Evolutionary conservation across 2,888 invertebrate genomes (phyloP), one percentile per base, ranked within the genome.

Genomic region (Drosophila paranaensis): DNA sequence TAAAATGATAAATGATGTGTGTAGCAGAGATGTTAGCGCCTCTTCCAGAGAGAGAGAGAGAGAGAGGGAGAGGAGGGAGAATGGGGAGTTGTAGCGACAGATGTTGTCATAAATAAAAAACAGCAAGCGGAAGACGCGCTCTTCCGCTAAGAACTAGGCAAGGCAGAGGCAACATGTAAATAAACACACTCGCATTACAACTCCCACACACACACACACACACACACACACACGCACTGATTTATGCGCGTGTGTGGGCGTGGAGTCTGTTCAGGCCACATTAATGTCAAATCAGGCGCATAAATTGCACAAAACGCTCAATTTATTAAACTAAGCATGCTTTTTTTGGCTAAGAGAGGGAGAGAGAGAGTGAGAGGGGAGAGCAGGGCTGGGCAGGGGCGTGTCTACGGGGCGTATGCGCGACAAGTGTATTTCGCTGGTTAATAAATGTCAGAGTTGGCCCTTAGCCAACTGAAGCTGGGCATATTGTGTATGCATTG

Each of bases 1-100:
- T 85, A 80, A 85, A 90, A 91, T 92, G 92, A 92, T 92, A 91
- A 92, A 92, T 91, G 92, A 90, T 86, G 80, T 77, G 61, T 88
- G 89, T 87, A 83, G 86, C 74, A 66, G 60, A 70, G 64, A 81
- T 78, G 84, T 84, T 87, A 84, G 83, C 83, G 83, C 89, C 71
- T 75, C 72, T 71, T 69, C 80, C 60, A 33, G 27, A 27, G 27
- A 27, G 27, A 27, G 27, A 27, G 27, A 27, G 27, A 6, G 27
- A 27, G 27, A 27, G 27, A 20, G 20, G 20, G 20, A 2, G 27
- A 4, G 6, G 27, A 2, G 27, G 3, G 27, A 33, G 30, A 33
- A 1, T 8, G 30, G 6, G 14, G 48, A 70, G 74, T 80, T 77
- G 86, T 87, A 75, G 74, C 74, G 82, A 88, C 84, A 85, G 89